phyloP scores from a whole-genome alignment of 1,140 invertebrate genomes.

The Temnothorax nylanderi region DNA sequence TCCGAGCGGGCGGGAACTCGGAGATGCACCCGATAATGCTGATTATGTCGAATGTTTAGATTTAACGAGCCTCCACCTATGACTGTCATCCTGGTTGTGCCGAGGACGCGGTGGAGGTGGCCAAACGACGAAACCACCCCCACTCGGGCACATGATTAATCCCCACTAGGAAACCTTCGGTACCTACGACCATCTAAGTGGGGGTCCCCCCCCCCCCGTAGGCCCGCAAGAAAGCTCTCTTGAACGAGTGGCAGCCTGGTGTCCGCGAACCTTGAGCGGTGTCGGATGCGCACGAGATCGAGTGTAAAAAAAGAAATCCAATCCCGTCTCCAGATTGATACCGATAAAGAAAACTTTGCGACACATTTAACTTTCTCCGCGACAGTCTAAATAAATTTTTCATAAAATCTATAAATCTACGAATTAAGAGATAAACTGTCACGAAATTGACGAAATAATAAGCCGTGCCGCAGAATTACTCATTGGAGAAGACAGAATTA shows the following conservation, averaged over 20 bases:
- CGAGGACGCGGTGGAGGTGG: constrained; percentile 82
- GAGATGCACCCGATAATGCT: background rate
- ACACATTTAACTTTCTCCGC: background rate
- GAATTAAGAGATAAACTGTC: background rate
- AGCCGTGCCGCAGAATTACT: background rate
- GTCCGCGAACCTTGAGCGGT: constrained; percentile 71
- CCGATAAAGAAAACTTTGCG: background rate
- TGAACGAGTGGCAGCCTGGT: constrained; percentile 79
- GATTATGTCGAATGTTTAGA: constrained; percentile 54
- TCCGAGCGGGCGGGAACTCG: background rate
- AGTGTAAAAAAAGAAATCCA: background rate
- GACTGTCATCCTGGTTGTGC: constrained; percentile 81
- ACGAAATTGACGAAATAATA: background rate
- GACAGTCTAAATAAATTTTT: background rate
- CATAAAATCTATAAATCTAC: background rate
- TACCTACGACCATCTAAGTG: constrained; percentile 55
- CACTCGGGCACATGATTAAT: constrained; percentile 73
- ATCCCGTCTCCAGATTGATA: background rate
- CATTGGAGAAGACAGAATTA: no score
- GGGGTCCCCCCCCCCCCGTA: constrained; percentile 47
- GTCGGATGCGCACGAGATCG: constrained; percentile 59
- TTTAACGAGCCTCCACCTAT: constrained; percentile 74
- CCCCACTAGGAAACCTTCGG: constrained; percentile 63
- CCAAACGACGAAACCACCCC: constrained; percentile 79
- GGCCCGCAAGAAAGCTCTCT: constrained; percentile 75